Conservation (phyloP, 2,797 vertebrate genomes). For the Holocentrus rufus region DNA sequence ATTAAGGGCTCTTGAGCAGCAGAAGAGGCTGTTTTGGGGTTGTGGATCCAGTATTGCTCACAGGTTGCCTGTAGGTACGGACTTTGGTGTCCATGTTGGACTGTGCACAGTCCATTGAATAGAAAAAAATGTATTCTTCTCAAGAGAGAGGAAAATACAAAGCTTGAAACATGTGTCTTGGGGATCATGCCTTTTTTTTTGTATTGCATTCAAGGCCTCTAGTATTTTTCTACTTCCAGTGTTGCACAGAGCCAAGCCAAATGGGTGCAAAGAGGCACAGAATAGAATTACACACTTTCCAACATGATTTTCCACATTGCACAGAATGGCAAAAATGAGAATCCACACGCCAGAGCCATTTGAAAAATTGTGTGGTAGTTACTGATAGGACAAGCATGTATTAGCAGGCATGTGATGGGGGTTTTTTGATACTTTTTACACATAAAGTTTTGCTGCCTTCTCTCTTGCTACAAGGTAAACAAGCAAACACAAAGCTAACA, state of each 20-base stretch:
- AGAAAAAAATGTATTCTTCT: slow-evolving; percentile 43
- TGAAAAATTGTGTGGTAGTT: slow-evolving; percentile 26
- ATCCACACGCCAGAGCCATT: slow-evolving; percentile 42
- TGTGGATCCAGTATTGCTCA: slow-evolving; percentile 57
- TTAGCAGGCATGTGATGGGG: slow-evolving; percentile 38
- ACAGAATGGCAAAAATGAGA: slow-evolving; percentile 26
- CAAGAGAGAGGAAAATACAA: slow-evolving; percentile 38
- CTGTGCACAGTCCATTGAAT: slow-evolving; percentile 54
- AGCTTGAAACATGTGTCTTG: slow-evolving; percentile 46
- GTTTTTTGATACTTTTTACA: slow-evolving; percentile 47
- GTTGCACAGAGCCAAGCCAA: slow-evolving; percentile 3
- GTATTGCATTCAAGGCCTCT: slow-evolving; percentile 28
- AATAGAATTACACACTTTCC: slow-evolving; percentile 41
- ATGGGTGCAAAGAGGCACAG: slow-evolving; percentile 29
- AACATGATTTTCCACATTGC: slow-evolving; percentile 34
- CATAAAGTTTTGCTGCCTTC: slow-evolving; percentile 27
- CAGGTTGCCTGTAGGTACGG: slow-evolving; percentile 64
- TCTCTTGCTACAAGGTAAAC: slow-evolving; percentile 67
- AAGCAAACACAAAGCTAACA: slow-evolving; percentile 71
- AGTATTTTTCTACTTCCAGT: slow-evolving; percentile 6
- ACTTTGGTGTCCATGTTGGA: slow-evolving; percentile 62
- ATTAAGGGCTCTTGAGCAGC: slow-evolving; percentile 64
- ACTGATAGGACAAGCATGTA: slow-evolving; percentile 43
- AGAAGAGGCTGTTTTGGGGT: slow-evolving; percentile 42
- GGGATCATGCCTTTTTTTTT: slow-evolving; percentile 32